Base-by-base conservation (phyloP, 2,888 invertebrate species). In the Dendrolimus houi region DNA sequence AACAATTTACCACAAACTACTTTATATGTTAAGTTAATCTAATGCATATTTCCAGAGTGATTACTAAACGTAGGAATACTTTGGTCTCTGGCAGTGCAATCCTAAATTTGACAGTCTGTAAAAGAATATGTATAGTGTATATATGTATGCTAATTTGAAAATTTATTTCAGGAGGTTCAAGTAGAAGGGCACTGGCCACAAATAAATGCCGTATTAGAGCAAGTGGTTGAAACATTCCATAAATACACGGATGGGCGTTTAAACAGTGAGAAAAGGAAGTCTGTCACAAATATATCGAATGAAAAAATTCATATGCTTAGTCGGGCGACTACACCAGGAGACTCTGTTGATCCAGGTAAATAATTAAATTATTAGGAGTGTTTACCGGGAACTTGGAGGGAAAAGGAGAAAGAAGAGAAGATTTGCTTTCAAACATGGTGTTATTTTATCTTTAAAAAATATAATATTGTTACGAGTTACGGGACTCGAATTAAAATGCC, bases 121-220 rank as follows among this genome's bases (percentile, higher is more conserved):
- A 52, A 41, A 17, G 1, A 42, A 17, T n/a, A 29, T 42, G 42
- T 29, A 12, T 1, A 55, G 9, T 8, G 9, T 54, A 54, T 8
- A 47, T n/a, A 56, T 52, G 40, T 41, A 53, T 52, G 56, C 13
- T n/a, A 17, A 14, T 42, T 53, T 59, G 8, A 54, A 29, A 29
- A 54, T 29, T 53, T 10, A 13, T 66, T 67, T 7, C 61, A 87
- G 87, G 83, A 83, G 62, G 73, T 86, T 6, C 77, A 83, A 56
- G 57, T 88, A 9, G 86, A 87, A 74, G 87, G 87, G 0, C 78
- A 76, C 52, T 84, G 85, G 86, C 72, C 79, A 0, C 77, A 82
- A 54, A 71, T 88, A 9, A 74, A 82, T 56, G 81, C 85, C 0
- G 76, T 81, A 0, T 57, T 88, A 12, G 74, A 77, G n/a, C 79